A percentile compares a stretch with the other conserved stretches of the same genome.
Evolutionary conservation across 2,113 vertebrate species (phyloP).

Genomic region (Irena cyanogastra): DNA sequence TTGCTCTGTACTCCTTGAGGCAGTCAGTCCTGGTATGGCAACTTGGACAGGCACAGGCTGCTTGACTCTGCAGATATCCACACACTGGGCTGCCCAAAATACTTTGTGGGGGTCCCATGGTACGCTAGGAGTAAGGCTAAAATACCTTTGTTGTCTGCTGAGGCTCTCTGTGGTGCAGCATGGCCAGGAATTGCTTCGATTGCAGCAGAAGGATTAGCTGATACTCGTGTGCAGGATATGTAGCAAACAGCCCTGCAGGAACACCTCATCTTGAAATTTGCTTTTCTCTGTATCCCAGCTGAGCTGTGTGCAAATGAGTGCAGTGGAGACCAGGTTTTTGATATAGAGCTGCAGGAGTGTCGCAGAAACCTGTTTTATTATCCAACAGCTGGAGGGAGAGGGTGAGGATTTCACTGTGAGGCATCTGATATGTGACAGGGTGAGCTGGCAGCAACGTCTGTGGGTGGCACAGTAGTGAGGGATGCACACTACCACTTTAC

Average conservation of each 20-base stretch:
- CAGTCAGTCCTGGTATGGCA: background rate
- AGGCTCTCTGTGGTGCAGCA: fast-evolving
- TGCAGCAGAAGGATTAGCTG: background rate
- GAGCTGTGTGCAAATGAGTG: background rate
- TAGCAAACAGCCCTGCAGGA: background rate
- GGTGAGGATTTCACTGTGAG: background rate
- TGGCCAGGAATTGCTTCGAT: background rate
- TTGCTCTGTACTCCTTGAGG: background rate
- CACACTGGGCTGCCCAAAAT: background rate
- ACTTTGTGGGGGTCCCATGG: fast-evolving
- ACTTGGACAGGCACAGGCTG: background rate
- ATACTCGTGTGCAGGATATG: background rate
- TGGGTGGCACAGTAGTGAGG: background rate
- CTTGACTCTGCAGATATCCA: fast-evolving
- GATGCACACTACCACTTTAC: background rate
- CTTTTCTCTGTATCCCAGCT: background rate
- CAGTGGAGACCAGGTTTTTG: background rate
- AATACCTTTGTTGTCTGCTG: background rate
- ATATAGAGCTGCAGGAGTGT: background rate
- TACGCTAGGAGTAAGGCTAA: background rate
- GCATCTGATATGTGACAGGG: background rate
- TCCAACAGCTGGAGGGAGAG: fast-evolving
- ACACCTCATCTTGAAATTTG: background rate
- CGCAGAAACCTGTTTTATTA: background rate
- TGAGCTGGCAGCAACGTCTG: fast-evolving